Conservation (phyloP, 2,113 vertebrate genomes). For the Pterocles gutturalis region DNA sequence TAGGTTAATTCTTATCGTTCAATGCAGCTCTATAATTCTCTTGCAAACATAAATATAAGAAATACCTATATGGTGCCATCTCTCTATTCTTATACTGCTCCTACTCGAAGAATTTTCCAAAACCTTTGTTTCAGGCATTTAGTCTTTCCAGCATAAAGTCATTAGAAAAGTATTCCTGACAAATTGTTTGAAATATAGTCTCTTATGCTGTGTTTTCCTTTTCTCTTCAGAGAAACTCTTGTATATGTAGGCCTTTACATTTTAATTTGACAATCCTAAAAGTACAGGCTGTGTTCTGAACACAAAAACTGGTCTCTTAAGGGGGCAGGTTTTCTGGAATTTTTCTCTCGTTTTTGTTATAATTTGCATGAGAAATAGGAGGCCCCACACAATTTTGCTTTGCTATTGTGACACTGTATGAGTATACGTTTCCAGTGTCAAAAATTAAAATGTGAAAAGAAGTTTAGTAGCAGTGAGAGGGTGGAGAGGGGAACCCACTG, state of each 20-base stretch:
- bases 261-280: conserved; percentile 67
- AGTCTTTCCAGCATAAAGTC: conserved; percentile 58
- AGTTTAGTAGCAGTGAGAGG: conserved; percentile 65
- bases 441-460: conserved; percentile 72
- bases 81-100: background rate
- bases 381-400: conserved; percentile 67
- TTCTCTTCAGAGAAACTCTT: conserved; percentile 42
- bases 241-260: conserved; percentile 6
- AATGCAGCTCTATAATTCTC: background rate
- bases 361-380: conserved; percentile 74
- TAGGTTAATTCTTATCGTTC: conserved; percentile 25
- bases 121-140: conserved; percentile 44
- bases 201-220: conserved; percentile 33
- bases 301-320: conserved; percentile 50
- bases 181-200: conserved; percentile 62
- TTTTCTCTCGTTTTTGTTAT: conserved; percentile 37
- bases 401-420: conserved; percentile 62
- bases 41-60: conserved; percentile 44
- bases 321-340: conserved; percentile 47
- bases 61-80: background rate
- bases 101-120: conserved; percentile 39
- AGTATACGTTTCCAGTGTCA: conserved; percentile 73
- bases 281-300: conserved; percentile 59
- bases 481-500: conserved; percentile 42
- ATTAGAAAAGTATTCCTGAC: conserved; percentile 61